Conservation (phyloP, 2,113 vertebrate species). For the Nannobrachium achirus region DNA sequence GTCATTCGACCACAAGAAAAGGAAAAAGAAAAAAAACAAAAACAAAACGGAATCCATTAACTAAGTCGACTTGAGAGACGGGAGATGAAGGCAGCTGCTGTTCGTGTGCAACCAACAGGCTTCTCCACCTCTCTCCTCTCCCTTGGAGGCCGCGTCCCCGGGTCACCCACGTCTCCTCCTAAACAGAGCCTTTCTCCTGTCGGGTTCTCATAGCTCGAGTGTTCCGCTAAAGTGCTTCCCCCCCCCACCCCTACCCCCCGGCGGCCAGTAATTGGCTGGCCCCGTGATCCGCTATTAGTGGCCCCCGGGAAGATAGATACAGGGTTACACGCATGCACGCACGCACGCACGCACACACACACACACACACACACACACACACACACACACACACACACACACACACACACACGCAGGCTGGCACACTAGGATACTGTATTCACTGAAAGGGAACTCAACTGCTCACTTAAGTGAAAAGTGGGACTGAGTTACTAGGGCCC, state of each 20-base stretch:
- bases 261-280: slow-evolving; percentile 28
- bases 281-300: slow-evolving; percentile 38
- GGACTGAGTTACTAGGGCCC: no score
- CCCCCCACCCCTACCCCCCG: no score
- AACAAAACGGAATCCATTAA: slow-evolving; percentile 66
- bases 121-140: background rate
- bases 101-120: slow-evolving; percentile 65
- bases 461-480: no score
- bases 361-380: background rate
- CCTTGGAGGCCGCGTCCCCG: slow-evolving; percentile 36
- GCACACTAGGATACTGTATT: no score
- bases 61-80: no score
- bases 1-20: no score
- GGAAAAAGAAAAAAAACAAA: slow-evolving; percentile 54
- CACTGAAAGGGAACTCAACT: no score
- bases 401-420: no score
- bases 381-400: no score
- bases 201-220: slow-evolving; percentile 43
- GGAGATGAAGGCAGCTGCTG: slow-evolving; percentile 68
- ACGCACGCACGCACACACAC: background rate
- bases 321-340: background rate
- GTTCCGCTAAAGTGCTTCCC: slow-evolving; percentile 48
- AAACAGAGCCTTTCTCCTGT: slow-evolving; percentile 30
- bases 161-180: slow-evolving; percentile 18
- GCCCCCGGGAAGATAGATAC: slow-evolving; percentile 6